Evolutionary conservation across 53 echinoderm and acorn worm species (phyloP), one percentile per base, ranked within the genome.

Genomic region (Patiria pectinifera): DNA sequence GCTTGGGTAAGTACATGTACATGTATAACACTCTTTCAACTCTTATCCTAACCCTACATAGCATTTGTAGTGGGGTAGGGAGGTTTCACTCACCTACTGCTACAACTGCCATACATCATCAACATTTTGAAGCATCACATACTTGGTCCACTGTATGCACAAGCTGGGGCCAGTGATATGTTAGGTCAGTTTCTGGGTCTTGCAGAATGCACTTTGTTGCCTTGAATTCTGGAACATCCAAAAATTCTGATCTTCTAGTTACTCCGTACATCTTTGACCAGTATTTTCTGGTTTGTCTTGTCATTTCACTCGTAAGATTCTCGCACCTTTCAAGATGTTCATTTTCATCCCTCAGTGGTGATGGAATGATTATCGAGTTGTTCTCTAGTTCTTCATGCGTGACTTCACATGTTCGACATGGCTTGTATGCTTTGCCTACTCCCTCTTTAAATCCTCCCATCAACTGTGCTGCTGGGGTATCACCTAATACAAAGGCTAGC

Each of bases 281-380:
- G 49, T 83, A 83, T 16, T 59, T 53, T 53, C 60, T 59, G 19
- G 83, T 15, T 59, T 83, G n/a, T 53, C 6, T 7, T 22, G 83
- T 48, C 83, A 83, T 21, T 21, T 53, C 83, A 48, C 49, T 53
- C 5, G 9, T 48, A 53, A 74, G 63, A 16, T 60, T 60, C 53
- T 93, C 89, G 66, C 88, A 83, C 49, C 93, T 81, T 11, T 93
- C 93, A 70, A 63, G 46, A 62, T 93, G 93, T 49, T 93, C 93
- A 25, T 24, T 19, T 89, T 93, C 93, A 81, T 93, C 93, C 48
- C 88, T 82, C 60, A 35, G 24, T 43, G 71, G 10, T 8, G 71
- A 93, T 82, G 69, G 25, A 15, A 53, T 23, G 19, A 62, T 18
- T 15, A 89, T 21, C 4, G 60, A 88, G 47, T 71, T 82, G 24